Percentiles rank a stretch among this genome's conserved stretches.
Conservation (phyloP, 2,113 vertebrate genomes). For the Aythya baeri region DNA sequence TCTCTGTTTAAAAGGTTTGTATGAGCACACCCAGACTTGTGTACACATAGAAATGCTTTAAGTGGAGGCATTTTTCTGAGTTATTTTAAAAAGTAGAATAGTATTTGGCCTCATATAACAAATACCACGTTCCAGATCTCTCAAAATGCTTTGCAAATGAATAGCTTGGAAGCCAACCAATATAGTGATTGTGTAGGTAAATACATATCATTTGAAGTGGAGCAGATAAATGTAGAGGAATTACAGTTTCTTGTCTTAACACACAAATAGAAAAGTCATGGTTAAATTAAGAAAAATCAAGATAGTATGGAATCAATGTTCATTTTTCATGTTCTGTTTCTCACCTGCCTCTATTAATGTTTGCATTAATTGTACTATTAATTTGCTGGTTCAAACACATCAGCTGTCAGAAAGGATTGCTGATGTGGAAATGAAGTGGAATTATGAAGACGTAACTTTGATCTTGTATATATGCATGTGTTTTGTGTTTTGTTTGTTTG, state of each 20-base stretch:
- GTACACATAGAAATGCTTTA: background rate
- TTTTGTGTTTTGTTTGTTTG: too few relatives aligned
- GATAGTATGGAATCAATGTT: background rate
- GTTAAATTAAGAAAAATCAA: slow-evolving; percentile 5
- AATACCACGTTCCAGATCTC: background rate
- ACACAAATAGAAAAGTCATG: background rate
- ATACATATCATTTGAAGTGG: background rate
- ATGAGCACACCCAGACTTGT: background rate
- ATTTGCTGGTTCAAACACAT: background rate
- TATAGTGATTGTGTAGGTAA: background rate
- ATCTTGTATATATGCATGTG: background rate
- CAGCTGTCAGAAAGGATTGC: background rate
- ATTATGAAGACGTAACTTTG: background rate
- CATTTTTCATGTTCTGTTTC: background rate
- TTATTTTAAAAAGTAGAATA: background rate
- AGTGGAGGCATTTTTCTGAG: slow-evolving; percentile 4
- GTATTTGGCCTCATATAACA: background rate
- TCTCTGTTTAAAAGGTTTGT: background rate
- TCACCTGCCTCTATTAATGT: background rate
- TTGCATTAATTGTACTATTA: background rate
- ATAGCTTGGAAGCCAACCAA: background rate
- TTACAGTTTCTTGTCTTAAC: background rate
- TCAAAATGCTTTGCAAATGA: slow-evolving; percentile 18
- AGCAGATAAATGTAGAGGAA: background rate
- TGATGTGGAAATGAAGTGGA: background rate